phyloP scores from a whole-genome alignment of 2,797 vertebrate genomes.

The Scolopax rusticola region DNA sequence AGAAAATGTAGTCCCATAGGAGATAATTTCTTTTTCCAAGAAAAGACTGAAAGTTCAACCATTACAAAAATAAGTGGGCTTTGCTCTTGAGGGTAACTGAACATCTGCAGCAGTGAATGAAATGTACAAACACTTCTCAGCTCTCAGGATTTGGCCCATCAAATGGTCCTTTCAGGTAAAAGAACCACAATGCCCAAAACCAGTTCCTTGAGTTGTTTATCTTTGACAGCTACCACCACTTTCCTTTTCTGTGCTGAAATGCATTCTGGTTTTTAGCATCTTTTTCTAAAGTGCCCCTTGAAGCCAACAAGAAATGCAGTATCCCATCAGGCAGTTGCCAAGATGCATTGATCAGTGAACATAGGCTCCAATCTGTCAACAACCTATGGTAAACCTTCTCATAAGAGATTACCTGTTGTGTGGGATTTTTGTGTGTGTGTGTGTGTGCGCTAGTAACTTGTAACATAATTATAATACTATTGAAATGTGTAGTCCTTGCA shows the following conservation, averaged over 20 bases:
- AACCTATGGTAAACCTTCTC: background rate
- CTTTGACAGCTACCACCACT: background rate
- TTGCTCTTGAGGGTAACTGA: constrained; percentile 17
- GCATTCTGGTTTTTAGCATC: background rate
- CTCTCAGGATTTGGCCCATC: background rate
- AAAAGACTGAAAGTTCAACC: background rate
- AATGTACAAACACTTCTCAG: background rate
- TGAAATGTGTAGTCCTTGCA: background rate
- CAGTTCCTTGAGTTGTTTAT: background rate
- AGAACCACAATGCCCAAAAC: background rate
- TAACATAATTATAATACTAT: background rate
- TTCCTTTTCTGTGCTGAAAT: background rate
- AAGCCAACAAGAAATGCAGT: background rate
- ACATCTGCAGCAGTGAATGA: constrained; percentile 16
- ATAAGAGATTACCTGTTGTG: background rate
- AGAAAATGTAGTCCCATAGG: background rate
- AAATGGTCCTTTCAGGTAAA: background rate
- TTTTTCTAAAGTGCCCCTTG: background rate
- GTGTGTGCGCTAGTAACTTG: background rate
- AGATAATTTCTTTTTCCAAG: background rate
- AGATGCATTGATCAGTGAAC: background rate
- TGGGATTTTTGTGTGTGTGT: too few relatives aligned
- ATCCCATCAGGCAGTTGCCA: background rate
- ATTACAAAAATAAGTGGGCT: background rate
- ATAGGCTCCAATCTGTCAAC: background rate